Conservation (phyloP, 2,113 vertebrate genomes). For the Scytalopus superciliaris region DNA sequence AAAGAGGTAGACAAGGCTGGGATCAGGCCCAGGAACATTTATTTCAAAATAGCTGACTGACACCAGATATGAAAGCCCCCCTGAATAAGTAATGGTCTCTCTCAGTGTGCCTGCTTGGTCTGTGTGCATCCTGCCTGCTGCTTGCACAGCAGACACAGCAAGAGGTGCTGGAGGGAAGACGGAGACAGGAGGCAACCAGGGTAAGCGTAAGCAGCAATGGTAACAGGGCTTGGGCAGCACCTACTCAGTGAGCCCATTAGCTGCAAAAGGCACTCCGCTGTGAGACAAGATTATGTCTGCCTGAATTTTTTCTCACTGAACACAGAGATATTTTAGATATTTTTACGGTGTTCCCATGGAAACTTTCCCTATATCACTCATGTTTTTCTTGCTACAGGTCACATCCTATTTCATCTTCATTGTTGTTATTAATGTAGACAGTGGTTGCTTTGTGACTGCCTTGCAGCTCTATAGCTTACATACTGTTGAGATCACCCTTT, state of each 20-base stretch:
- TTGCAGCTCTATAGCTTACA: background rate
- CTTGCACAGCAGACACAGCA: background rate
- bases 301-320: background rate
- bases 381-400: background rate
- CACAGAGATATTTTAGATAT: background rate
- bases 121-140: background rate
- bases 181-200: background rate
- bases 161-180: background rate
- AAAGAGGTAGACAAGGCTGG: background rate
- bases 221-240: background rate
- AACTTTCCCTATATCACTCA: background rate
- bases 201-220: background rate
- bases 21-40: background rate
- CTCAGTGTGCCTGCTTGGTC: background rate
- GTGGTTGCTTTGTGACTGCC: background rate
- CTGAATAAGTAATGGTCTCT: background rate
- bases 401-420: background rate
- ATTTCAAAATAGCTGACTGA: background rate
- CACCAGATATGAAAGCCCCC: background rate
- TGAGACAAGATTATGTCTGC: background rate
- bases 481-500: background rate
- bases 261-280: background rate
- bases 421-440: background rate
- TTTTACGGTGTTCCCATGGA: slow-evolving; percentile 15
- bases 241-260: background rate